These are phyloP conservation scores for Sinocyclocheilus maitianheensis DNA, from an alignment of 2,113 vertebrate species.

Conservation along the genomic window DNA sequence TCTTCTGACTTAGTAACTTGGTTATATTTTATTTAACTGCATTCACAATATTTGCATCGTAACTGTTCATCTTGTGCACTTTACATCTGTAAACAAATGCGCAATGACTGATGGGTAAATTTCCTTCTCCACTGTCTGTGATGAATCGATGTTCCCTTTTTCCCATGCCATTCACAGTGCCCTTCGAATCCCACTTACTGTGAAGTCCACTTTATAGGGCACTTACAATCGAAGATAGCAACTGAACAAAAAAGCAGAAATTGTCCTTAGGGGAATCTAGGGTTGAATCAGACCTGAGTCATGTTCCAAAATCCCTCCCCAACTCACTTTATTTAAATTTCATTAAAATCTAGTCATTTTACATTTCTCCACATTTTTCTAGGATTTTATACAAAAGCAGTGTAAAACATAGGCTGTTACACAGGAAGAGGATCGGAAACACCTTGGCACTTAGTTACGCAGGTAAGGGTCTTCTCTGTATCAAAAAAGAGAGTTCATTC, in stretches of 20 bases:
- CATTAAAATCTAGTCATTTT: neutral
- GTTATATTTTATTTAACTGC: no score
- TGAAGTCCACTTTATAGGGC: neutral
- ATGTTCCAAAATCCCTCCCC: neutral
- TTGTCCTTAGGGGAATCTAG: neutral
- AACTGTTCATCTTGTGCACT: neutral
- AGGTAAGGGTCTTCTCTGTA: neutral
- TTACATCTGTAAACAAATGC: neutral
- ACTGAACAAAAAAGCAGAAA: neutral
- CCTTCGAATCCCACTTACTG: neutral
- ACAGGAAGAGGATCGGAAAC: neutral
- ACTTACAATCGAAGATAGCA: neutral
- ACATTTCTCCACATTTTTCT: neutral
- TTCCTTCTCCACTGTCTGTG: neutral
- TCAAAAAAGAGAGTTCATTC: neutral
- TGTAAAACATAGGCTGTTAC: neutral
- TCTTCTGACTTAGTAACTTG: no score
- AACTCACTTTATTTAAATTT: neutral
- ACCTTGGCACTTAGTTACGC: neutral
- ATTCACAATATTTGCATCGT: neutral
- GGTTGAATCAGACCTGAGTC: neutral
- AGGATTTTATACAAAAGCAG: neutral
- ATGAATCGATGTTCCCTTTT: neutral
- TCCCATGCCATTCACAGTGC: neutral
- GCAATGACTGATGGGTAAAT: neutral